A percentile compares a stretch with the other conserved stretches of the same genome.
phyloP scores from a whole-genome alignment of 2,888 invertebrate genomes.

The Ceramica pisi region DNA sequence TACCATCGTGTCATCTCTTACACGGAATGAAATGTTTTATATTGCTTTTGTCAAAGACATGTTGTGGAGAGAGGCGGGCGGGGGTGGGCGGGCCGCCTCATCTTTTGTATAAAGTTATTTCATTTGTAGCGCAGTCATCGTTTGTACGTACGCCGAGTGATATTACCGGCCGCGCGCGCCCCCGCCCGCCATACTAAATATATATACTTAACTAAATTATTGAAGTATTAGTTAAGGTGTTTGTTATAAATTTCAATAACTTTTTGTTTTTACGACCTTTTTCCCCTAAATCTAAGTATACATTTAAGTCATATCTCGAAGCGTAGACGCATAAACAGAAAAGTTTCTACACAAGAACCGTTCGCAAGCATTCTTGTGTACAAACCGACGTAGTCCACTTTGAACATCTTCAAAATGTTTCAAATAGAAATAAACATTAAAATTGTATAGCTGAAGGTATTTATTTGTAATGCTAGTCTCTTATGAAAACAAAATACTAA shows the following conservation, averaged over 20 bases:
- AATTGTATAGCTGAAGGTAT: constrained; percentile 91
- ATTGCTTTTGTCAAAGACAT: constrained; percentile 88
- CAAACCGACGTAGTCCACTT: constrained; percentile 88
- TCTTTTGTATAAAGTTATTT: constrained; percentile 86
- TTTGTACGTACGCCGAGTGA: constrained; percentile 71
- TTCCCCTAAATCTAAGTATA: constrained; percentile 90
- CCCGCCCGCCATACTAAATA: constrained; percentile 70
- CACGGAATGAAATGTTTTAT: constrained; percentile 90
- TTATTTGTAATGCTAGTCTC: constrained; percentile 91
- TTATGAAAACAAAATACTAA: constrained; percentile 90
- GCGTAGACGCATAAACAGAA: constrained; percentile 87
- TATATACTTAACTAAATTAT: constrained; percentile 87
- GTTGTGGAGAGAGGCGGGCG: constrained; percentile 71
- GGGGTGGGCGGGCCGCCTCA: constrained; percentile 66
- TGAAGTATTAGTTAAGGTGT: constrained; percentile 90
- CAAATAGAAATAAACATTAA: constrained; percentile 89
- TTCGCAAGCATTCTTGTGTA: constrained; percentile 80
- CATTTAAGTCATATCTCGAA: constrained; percentile 90
- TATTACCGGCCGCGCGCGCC: constrained; percentile 69
- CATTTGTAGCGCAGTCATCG: constrained; percentile 77
- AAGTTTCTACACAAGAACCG: constrained; percentile 84
- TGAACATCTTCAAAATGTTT: constrained; percentile 90
- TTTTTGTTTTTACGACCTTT: constrained; percentile 90
- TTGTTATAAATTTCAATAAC: constrained; percentile 91
- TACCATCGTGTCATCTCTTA: constrained; percentile 89